Conservation (phyloP, 1,140 invertebrate species). For the Aphidius ervi region DNA sequence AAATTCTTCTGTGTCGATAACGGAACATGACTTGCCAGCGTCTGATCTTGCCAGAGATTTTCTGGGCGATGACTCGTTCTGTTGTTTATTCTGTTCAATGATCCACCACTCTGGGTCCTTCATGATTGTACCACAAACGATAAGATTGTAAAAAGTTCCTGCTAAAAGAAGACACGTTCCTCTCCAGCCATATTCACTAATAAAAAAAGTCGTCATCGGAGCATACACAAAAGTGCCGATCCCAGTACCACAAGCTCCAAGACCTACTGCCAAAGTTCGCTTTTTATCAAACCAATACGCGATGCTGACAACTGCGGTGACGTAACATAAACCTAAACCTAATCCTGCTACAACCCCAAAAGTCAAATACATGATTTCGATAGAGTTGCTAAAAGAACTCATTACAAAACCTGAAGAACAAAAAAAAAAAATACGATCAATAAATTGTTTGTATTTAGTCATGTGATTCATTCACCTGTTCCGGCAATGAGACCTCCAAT, state of each 20-base stretch:
- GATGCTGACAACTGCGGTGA: constrained; percentile 87
- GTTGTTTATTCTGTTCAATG: constrained; percentile 57
- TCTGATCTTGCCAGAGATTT: constrained; percentile 48
- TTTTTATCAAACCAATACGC: constrained; percentile 96
- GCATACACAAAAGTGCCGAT: constrained; percentile 84
- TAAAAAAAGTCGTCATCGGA: constrained; percentile 71
- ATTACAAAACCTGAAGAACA: constrained; percentile 65
- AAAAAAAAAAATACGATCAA: too few relatives aligned
- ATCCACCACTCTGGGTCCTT: constrained; percentile 77
- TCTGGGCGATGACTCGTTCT: constrained; percentile 35
- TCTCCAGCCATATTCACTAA: constrained; percentile 79
- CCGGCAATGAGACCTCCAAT: constrained; percentile 72
- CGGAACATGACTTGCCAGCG: constrained; percentile 36
- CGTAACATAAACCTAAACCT: constrained; percentile 81
- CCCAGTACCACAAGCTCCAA: constrained; percentile 86
- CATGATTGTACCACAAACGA: constrained; percentile 85
- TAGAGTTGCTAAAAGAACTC: constrained; percentile 68
- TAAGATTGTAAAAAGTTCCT: constrained; percentile 81
- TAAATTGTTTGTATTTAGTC: too few relatives aligned
- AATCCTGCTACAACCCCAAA: constrained; percentile 83
- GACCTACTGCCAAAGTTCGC: constrained; percentile 84
- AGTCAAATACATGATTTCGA: constrained; percentile 77
- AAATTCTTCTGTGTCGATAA: constrained; percentile 54
- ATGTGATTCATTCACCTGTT: constrained; percentile 25
- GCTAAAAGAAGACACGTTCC: constrained; percentile 79